phyloP scores from a whole-genome alignment of 2,797 vertebrate species.

The Glyptemys insculpta region DNA sequence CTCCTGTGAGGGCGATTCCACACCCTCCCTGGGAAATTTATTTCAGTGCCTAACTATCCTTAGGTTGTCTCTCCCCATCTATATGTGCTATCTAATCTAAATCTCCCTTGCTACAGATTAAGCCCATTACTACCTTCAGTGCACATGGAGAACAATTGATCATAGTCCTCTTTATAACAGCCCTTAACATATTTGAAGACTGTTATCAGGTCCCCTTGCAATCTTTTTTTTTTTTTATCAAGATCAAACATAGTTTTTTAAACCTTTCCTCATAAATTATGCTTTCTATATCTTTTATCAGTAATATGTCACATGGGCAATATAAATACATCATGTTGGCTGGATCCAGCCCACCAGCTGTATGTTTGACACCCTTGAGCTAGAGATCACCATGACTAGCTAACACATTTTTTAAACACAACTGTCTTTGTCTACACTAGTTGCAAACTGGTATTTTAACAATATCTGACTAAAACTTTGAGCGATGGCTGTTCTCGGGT shows the following conservation, averaged over 20 bases:
- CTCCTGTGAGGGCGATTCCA: no score
- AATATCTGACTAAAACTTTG: neutral
- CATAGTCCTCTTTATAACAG: neutral
- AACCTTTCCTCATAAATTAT: neutral
- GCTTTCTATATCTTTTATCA: neutral
- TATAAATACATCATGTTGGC: neutral
- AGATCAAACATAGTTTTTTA: neutral
- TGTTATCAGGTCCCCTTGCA: neutral
- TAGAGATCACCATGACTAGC: neutral
- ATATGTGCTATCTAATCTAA: neutral
- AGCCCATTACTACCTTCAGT: neutral
- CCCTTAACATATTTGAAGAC: neutral
- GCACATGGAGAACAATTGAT: neutral
- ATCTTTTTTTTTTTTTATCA: neutral
- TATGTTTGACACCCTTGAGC: neutral
- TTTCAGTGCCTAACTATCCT: no score
- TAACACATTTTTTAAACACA: neutral
- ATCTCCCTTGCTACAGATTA: neutral
- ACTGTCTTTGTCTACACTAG: neutral
- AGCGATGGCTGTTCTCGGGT: neutral
- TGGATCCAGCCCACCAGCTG: neutral
- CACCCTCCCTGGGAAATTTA: no score
- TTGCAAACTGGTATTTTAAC: neutral
- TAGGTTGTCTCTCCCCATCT: neutral
- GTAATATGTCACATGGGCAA: neutral